Evolutionary conservation across 2,113 vertebrate genomes (phyloP), one percentile per base, ranked within the genome.

Genomic region (Indicator indicator): DNA sequence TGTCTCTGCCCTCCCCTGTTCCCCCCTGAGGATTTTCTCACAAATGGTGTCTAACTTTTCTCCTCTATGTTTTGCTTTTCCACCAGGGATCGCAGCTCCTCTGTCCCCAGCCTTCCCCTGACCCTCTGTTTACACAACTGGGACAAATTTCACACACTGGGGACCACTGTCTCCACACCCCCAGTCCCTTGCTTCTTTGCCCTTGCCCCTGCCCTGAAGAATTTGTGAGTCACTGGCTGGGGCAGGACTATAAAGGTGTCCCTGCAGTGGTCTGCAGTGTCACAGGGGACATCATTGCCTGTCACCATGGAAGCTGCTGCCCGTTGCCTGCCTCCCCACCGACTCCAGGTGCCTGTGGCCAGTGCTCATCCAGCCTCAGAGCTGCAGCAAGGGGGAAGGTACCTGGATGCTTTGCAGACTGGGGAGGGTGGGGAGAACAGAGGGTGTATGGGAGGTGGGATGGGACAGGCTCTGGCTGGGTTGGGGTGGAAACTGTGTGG

Each of bases 31-130:
- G 93, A 60, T 96, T 98, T 98, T 98, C 90, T 97, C 98, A 97
- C 98, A 98, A 98, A 98, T 96, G 97, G 98, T 98, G 98, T 98
- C 96, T 86, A 86, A 98, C 90, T 98, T 98, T 97, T 96, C 98
- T 96, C 98, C 98, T 98, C 87, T 83, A 94, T 98, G 98, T 98
- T 98, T 98, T 98, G 83, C 89, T 97, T 97, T 98, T 97, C 96
- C 93, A 91, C 89, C 93, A 95, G 95, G 95, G 90, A 90, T 94
- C 9, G 71, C 50, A 84, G 77, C 97, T 93, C 89, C 93, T 96
- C 97, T 5, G 4, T 76, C 90, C 88, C 93, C 94, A 94, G 95
- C 94, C 89, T 90, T 97, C 93, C 93, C 96, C 86, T 2, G 32
- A 32, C 55, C 54, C 71, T 82, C 89, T 98, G 96, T 98, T 99